Conservation (phyloP, 2,113 vertebrate genomes). For the Xenopus borealis region DNA sequence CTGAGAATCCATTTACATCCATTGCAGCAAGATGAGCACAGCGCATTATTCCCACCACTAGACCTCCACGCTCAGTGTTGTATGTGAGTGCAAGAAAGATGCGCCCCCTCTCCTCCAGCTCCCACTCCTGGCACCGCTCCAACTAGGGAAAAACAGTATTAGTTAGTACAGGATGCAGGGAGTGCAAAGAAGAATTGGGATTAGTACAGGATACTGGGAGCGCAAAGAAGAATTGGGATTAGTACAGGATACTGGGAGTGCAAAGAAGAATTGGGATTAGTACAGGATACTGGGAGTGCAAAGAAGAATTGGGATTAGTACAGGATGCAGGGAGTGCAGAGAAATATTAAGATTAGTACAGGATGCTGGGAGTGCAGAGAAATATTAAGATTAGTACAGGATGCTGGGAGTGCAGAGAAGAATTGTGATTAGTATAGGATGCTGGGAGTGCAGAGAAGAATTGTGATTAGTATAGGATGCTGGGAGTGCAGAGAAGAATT, state of each 20-base stretch:
- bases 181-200: not conserved
- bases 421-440: too few species aligned
- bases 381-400: too few species aligned
- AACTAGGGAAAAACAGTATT: constrained; percentile 56
- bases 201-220: not conserved
- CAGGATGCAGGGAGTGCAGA: not conserved
- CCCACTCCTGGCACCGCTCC: constrained; percentile 73
- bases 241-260: not conserved
- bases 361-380: not conserved
- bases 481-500: too few species aligned
- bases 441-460: too few species aligned
- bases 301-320: too few species aligned
- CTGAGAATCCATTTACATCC: constrained; percentile 85
- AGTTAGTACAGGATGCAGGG: not conserved
- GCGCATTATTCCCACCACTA: constrained; percentile 76
- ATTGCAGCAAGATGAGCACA: constrained; percentile 84
- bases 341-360: too few species aligned
- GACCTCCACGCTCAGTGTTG: constrained; percentile 57
- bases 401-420: not conserved
- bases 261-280: too few species aligned
- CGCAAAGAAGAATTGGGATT: too few species aligned
- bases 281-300: not conserved
- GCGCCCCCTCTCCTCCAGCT: constrained; percentile 75
- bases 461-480: too few species aligned
- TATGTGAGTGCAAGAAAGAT: constrained; percentile 77